phyloP scores from a whole-genome alignment of 2,888 invertebrate species.

The Andrena chrysosceles region DNA sequence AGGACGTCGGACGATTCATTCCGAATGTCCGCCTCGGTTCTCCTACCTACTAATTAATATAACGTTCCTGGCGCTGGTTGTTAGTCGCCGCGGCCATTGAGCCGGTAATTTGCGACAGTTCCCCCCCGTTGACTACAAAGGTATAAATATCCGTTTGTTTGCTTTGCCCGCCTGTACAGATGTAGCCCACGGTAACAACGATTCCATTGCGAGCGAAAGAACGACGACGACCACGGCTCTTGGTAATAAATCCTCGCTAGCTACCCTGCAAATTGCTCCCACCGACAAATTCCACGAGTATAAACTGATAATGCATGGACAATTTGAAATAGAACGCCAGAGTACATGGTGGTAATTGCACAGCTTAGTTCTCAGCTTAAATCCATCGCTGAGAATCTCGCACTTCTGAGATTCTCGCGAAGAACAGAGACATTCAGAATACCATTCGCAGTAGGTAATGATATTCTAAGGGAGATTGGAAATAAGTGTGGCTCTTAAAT shows the following conservation, averaged over 20 bases:
- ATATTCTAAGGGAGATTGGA: background rate
- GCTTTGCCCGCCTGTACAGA: constrained; percentile 8
- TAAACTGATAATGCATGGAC: background rate
- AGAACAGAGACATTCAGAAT: background rate
- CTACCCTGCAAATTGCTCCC: constrained; percentile 1
- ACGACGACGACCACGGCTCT: background rate
- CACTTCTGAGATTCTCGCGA: background rate
- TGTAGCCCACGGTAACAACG: constrained; percentile 13
- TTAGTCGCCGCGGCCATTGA: constrained; percentile 35
- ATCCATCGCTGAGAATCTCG: no score
- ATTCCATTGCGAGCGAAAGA: constrained; percentile 1
- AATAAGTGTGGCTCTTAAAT: background rate
- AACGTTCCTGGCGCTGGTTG: constrained; percentile 38
- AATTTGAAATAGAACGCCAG: background rate
- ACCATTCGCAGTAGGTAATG: background rate
- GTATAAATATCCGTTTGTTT: constrained; percentile 48
- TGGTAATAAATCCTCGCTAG: background rate
- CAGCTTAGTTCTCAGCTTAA: no score
- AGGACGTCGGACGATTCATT: constrained; percentile 62
- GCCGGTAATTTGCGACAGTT: constrained; percentile 45
- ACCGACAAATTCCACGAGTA: background rate
- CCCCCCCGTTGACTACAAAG: constrained; percentile 10
- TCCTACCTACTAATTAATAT: constrained; percentile 62
- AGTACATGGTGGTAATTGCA: background rate
- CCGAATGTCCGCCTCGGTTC: constrained; percentile 34